Evolutionary conservation across 2,113 vertebrate genomes (phyloP).

Genomic region (Petroica traversi): DNA sequence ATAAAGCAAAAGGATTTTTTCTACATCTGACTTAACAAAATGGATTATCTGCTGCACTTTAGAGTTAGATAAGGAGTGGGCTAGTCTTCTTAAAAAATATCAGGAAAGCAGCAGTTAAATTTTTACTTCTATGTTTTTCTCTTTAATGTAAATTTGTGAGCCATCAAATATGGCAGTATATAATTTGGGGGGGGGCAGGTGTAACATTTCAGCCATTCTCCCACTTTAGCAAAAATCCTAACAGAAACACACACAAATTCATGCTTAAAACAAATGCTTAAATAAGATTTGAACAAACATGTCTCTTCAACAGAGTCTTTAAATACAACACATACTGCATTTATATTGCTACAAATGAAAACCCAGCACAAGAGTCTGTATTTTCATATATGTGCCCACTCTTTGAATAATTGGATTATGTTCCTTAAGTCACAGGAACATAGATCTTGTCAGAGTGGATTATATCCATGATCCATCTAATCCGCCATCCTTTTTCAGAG

Average conservation of each 20-base stretch:
- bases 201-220: background rate
- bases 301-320: background rate
- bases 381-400: background rate
- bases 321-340: background rate
- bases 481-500: background rate
- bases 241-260: background rate
- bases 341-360: background rate
- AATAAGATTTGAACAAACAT: background rate
- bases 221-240: background rate
- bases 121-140: background rate
- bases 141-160: background rate
- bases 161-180: background rate
- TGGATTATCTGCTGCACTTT: background rate
- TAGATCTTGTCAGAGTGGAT: constrained; percentile 44
- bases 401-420: constrained; percentile 43
- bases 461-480: constrained; percentile 34
- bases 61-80: background rate
- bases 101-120: background rate
- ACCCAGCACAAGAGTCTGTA: background rate
- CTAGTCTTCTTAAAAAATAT: background rate
- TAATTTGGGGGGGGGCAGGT: fast-evolving
- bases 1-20: background rate
- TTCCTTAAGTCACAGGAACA: background rate
- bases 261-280: background rate
- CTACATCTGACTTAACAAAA: background rate